Evolutionary conservation across 2,888 invertebrate genomes (phyloP), one percentile per base, ranked within the genome.

Genomic region (Caenorhabditis imperialis): DNA sequence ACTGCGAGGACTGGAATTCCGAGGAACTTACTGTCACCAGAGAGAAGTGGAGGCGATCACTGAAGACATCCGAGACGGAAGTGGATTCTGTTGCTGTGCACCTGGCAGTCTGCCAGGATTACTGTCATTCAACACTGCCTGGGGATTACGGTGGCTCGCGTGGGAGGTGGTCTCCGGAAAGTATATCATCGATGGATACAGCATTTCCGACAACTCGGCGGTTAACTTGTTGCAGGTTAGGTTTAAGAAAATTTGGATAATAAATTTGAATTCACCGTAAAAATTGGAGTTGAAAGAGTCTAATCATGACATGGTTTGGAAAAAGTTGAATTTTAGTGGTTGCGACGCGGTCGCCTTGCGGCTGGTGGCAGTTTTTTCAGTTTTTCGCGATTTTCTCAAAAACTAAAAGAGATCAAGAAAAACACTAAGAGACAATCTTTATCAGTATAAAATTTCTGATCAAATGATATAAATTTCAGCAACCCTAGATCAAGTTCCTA

Each of bases 11-110:
- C 90, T 99, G 12, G 99, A 99, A 90, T 99, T 99, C 90, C 91
- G 97, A 48, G 91, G 99, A 23, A 99, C 99, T 0, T 99, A 99
- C 89, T 99, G 99, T 88, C 99, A 99, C 89, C 99, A 99, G 89
- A 90, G 98, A 63, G 96, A 96, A 73, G 97, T 98, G 1, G 99
- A 99, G 89, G 99, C 98, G 14, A 98, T 99, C 74, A 94, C 94
- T 0, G 98, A 99, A 89, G 96, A 96, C 10, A 95, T 96, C 0
- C 95, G 95, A 88, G 96, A 96, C 85, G 95, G 96, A 88, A 94
- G 93, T 85, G 96, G 92, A 42, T 95, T 94, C 88, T 95, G 95
- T 88, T 96, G 95, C 89, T 95, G 94, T 89, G 93, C 94, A 88
- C 93, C 94, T 14, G 95, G 81, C 30, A 48, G 69, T 3, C 47